Evolutionary conservation across 2,888 invertebrate genomes (phyloP).

Genomic region (Sphecodes monilicornis): DNA sequence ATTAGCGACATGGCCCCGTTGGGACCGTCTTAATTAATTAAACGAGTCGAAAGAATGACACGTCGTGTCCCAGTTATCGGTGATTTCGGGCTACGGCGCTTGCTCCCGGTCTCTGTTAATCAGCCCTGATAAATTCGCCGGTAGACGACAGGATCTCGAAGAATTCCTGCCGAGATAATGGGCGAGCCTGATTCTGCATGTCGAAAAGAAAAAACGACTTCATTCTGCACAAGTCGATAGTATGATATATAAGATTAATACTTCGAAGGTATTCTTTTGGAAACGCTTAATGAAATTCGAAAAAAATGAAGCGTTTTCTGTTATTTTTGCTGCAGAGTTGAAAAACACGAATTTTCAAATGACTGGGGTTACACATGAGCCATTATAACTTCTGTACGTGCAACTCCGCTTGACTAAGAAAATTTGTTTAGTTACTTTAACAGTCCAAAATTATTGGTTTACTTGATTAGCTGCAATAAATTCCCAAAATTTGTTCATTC

Average conservation of each 20-base stretch:
- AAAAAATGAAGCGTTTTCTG: no score
- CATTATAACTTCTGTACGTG: no score
- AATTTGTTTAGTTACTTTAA: no score
- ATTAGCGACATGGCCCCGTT: conserved; percentile 24
- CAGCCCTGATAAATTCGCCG: conserved; percentile 12
- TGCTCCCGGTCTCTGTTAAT: background rate
- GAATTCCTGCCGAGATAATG: background rate
- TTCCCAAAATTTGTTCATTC: no score
- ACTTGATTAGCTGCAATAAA: no score
- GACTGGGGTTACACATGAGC: no score
- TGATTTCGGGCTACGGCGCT: conserved; percentile 33
- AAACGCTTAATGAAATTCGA: background rate
- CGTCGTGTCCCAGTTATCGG: conserved; percentile 27
- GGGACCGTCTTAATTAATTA: conserved; percentile 45
- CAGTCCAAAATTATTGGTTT: no score
- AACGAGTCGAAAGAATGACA: conserved; percentile 22
- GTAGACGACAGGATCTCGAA: conserved; percentile 4
- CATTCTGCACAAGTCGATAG: background rate
- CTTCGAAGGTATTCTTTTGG: background rate
- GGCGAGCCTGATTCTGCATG: background rate
- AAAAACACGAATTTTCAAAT: no score
- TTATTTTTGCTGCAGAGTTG: no score
- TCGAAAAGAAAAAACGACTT: background rate
- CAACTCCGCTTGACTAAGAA: no score
- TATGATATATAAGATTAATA: no score